Evolutionary conservation across 2,797 vertebrate genomes (phyloP).

Genomic region (Darevskia nairensis): DNA sequence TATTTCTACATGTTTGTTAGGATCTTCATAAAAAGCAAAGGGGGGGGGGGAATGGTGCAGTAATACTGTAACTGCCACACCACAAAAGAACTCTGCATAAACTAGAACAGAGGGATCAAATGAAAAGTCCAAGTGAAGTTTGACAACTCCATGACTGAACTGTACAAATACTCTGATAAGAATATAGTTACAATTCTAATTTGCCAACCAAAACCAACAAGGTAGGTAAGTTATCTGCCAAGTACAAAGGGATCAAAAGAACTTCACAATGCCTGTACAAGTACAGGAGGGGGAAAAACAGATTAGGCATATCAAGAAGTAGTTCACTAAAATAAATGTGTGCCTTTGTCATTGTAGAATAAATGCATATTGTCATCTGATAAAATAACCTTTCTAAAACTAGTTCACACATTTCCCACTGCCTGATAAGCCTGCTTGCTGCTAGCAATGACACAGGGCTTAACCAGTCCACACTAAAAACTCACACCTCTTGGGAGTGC

Average conservation of each 20-base stretch:
- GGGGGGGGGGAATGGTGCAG: too few relatives aligned
- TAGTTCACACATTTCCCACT: background rate
- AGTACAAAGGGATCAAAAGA: background rate
- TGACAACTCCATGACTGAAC: background rate
- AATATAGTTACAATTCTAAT: constrained; percentile 19
- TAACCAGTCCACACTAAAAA: background rate
- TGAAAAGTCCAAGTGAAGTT: background rate
- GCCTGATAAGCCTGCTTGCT: background rate
- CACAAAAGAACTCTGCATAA: background rate
- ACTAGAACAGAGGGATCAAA: background rate
- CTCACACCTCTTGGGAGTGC: background rate
- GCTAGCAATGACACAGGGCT: background rate
- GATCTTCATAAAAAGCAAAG: background rate
- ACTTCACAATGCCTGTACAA: background rate
- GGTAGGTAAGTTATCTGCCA: constrained; percentile 7
- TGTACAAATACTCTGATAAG: background rate
- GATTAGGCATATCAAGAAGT: background rate
- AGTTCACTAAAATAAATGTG: constrained; percentile 32
- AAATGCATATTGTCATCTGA: constrained; percentile 8
- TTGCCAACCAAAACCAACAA: background rate
- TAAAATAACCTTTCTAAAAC: background rate
- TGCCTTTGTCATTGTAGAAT: constrained; percentile 15
- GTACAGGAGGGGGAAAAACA: constrained; percentile 34
- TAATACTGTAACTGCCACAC: too few relatives aligned
- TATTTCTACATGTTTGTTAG: background rate